phyloP scores from a whole-genome alignment of 2,888 invertebrate genomes.

The Laothoe populi region DNA sequence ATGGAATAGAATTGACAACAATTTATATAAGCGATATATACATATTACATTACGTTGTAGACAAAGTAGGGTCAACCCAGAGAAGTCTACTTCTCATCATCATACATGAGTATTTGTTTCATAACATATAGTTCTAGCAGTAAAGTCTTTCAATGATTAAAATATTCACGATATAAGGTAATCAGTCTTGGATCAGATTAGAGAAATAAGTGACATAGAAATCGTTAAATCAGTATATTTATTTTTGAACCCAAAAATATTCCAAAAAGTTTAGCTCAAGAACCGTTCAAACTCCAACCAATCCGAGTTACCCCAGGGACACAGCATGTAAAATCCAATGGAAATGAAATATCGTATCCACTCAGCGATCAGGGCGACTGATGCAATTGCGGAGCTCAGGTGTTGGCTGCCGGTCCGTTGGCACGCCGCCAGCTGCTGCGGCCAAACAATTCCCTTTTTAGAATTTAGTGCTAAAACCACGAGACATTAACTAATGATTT shows the following conservation, averaged over 20 bases:
- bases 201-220: not conserved
- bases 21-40: no score
- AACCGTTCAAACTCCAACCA: not conserved
- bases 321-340: conserved; percentile 33
- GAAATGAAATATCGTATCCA: conserved; percentile 43
- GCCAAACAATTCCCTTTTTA: conserved; percentile 42
- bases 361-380: conserved; percentile 34
- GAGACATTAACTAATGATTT: conserved; percentile 38
- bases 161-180: no score
- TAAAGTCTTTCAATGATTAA: no score
- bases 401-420: conserved; percentile 44
- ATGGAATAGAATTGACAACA: no score
- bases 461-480: conserved; percentile 38
- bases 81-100: no score
- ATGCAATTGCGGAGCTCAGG: conserved; percentile 56
- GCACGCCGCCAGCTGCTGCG: conserved; percentile 33
- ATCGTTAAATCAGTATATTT: not conserved
- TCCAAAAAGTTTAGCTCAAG: not conserved
- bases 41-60: no score
- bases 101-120: no score
- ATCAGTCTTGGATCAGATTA: not conserved
- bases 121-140: no score
- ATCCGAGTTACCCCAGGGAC: conserved; percentile 23
- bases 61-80: no score
- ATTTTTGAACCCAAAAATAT: not conserved